Evolutionary conservation across 2,888 invertebrate species (phyloP).

Genomic region (Monochamus alternatus): DNA sequence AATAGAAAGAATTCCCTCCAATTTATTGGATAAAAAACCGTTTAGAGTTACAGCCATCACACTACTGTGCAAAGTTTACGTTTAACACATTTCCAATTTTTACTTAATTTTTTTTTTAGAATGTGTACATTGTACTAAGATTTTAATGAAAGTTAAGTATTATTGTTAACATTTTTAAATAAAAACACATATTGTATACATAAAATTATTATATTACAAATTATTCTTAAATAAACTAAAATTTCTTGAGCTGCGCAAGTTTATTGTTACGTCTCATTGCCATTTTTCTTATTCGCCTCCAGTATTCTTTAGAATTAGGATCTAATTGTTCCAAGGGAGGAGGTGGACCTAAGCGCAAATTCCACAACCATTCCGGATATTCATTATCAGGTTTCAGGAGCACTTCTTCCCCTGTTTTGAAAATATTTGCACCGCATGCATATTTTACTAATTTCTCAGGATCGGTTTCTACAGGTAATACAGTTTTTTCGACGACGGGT

Average conservation of each 20-base stretch:
- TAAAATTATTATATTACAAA: neutral
- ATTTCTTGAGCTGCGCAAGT: constrained; percentile 75
- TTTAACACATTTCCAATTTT: too few relatives aligned
- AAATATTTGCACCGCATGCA: constrained; percentile 91
- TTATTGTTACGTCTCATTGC: constrained; percentile 79
- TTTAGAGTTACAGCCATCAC: too few relatives aligned
- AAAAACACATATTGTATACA: constrained; percentile 1
- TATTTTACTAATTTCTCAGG: constrained; percentile 81
- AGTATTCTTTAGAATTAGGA: constrained; percentile 86
- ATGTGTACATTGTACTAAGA: too few relatives aligned
- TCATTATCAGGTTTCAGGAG: constrained; percentile 83
- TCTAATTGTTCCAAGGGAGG: constrained; percentile 83
- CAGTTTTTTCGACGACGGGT: constrained; percentile 79
- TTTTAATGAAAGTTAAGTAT: too few relatives aligned
- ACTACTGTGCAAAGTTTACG: too few relatives aligned
- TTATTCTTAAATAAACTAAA: constrained; percentile 67
- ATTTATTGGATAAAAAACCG: too few relatives aligned
- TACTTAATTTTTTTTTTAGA: too few relatives aligned
- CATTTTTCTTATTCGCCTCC: constrained; percentile 81
- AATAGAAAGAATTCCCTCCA: too few relatives aligned
- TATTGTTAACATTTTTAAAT: neutral
- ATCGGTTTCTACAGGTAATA: constrained; percentile 90
- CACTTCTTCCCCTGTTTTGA: constrained; percentile 86
- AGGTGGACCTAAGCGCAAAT: constrained; percentile 77
- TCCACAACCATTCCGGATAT: constrained; percentile 96